These are phyloP conservation scores for Diadumene lineata DNA, from an alignment of 92 coral and sea anemone species.

Conservation along the genomic window DNA sequence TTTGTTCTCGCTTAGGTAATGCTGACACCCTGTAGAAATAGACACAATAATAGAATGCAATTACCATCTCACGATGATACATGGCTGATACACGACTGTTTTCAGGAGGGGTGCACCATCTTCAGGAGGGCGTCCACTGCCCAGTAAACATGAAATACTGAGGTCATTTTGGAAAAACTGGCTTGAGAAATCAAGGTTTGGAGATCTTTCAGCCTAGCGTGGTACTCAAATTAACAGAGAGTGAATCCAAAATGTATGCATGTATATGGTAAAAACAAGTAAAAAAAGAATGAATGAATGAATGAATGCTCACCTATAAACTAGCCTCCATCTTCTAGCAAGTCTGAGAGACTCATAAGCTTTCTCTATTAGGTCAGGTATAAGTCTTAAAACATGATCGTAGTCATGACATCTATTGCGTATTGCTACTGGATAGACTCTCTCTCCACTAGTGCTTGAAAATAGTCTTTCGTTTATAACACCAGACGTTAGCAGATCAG, in stretches of 20 bases:
- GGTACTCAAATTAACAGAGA: no score
- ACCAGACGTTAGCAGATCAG: constrained; percentile 68
- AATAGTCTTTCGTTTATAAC: constrained; percentile 76
- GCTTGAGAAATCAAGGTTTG: no score
- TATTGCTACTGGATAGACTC: constrained; percentile 69
- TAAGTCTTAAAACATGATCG: constrained; percentile 76
- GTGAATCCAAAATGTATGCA: no score
- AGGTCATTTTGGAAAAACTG: no score
- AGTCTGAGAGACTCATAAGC: constrained; percentile 85
- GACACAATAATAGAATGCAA: no score
- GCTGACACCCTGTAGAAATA: constrained; percentile 26
- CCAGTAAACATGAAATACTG: no score
- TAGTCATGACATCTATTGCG: constrained; percentile 80
- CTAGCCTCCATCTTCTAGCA: constrained; percentile 89
- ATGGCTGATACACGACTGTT: no score
- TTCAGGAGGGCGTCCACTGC: no score
- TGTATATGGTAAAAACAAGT: no score
- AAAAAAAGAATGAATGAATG: background rate
- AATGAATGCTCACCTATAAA: constrained; percentile 31
- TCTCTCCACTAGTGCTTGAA: constrained; percentile 66
- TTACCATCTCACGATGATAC: no score
- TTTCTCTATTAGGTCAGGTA: constrained; percentile 91
- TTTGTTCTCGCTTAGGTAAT: constrained; percentile 63
- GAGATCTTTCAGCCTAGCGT: no score
- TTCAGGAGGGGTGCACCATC: no score